Base-by-base conservation (phyloP, 2,888 invertebrate species). In the Cryptops parisi region DNA sequence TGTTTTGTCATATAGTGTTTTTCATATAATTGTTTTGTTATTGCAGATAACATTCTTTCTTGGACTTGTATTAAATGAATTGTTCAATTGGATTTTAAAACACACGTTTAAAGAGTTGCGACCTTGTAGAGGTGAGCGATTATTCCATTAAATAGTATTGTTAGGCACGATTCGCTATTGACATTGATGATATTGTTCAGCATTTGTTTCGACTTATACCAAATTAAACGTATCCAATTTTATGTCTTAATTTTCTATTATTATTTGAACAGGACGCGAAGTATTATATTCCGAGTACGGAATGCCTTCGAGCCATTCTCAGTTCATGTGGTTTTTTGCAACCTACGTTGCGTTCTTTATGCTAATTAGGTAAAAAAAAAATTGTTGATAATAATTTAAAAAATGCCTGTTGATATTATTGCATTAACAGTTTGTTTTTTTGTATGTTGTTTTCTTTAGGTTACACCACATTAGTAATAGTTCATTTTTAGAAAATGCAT, bases 281-380 rank as follows among this genome's bases (percentile, higher is more conserved):
- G 85, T 84, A 62, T 58, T 68, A 43, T 67, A 60, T 58, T 64
- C 68, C 44, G 68, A 69, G 56, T 71, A 70, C 63, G 72, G 71
- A 33, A 90, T 90, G 90, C 91, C 90, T 53, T 90, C 89, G 27
- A 82, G 84, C 57, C 91, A 91, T 74, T 78, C 89, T 62, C 90
- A 90, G 71, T 85, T 87, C 68, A 81, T 86, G 74, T 88, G 87
- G 84, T 91, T 90, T 71, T 88, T 89, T 70, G 79, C 86, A 59
- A 76, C 80, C 49, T 91, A 90, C 71, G 78, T 85, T 60, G 75
- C 82, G 59, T 81, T 85, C 69, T 90, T 90, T 72, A 80, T 89
- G 64, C 77, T 84, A 65, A 80, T 89, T 64, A 82, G 89, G 89
- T 89, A 73, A 73, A 66, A 41, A 19, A 12, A 9, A 33, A n/a